These are phyloP conservation scores for Apogon hyalosoma DNA, from an alignment of 2,797 vertebrate genomes.

Conservation along the genomic window DNA sequence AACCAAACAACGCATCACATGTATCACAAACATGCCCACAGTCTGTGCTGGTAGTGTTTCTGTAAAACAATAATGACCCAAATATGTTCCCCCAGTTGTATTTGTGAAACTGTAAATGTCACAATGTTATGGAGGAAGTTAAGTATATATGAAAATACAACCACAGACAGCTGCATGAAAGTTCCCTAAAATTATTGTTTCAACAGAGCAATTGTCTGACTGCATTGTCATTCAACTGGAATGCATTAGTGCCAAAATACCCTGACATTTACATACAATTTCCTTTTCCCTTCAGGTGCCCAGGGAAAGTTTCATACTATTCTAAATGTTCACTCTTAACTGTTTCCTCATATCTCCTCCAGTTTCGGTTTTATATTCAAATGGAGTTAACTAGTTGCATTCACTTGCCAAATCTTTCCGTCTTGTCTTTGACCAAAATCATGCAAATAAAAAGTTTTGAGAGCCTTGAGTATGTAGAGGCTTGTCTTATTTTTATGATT, in stretches of 20 bases:
- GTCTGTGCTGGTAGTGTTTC: not conserved
- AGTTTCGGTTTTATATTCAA: too few relatives aligned
- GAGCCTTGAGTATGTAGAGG: too few relatives aligned
- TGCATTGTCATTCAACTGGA: not conserved
- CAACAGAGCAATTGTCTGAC: not conserved
- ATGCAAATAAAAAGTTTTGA: too few relatives aligned
- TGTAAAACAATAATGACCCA: not conserved
- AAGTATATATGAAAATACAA: not conserved
- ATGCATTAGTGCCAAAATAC: not conserved
- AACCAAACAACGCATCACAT: conserved; percentile 59
- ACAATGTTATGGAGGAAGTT: conserved; percentile 11
- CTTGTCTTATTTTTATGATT: too few relatives aligned
- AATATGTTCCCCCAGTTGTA: not conserved
- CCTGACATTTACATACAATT: not conserved
- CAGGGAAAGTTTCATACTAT: not conserved
- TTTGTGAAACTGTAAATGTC: conserved; percentile 16
- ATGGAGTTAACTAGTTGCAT: too few relatives aligned
- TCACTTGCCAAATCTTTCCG: too few relatives aligned
- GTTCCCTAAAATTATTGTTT: not conserved
- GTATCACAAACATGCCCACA: not conserved
- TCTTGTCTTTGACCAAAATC: too few relatives aligned
- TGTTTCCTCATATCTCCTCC: too few relatives aligned
- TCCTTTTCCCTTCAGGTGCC: not conserved
- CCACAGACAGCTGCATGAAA: conserved; percentile 7
- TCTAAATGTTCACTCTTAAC: too few relatives aligned